Conservation (phyloP, 2,797 vertebrate genomes). For the Varecia variegata region DNA sequence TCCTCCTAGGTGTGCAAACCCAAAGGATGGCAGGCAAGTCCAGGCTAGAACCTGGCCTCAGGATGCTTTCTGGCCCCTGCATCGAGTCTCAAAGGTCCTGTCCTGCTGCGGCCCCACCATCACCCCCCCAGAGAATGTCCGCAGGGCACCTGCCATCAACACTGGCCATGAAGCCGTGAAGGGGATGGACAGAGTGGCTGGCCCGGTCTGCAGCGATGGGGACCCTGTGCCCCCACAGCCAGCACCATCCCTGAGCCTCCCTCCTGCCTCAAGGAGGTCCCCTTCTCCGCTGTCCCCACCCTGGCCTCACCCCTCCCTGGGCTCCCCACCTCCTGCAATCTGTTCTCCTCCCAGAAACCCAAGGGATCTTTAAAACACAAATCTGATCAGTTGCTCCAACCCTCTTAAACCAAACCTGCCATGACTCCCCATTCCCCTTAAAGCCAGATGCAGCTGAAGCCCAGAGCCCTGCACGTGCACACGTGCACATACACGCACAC, state of each 20-base stretch:
- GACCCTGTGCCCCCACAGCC: neutral
- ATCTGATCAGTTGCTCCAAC: neutral
- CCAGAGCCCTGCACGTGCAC: fast-evolving
- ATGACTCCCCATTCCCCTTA: neutral
- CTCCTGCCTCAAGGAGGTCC: neutral
- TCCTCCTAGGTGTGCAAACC: neutral
- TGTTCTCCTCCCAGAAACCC: neutral
- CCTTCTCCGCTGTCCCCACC: neutral
- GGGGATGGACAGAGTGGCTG: neutral
- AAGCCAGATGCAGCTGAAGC: neutral
- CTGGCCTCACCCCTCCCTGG: neutral
- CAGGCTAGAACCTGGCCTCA: neutral
- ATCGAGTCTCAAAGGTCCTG: neutral
- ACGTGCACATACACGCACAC: fast-evolving
- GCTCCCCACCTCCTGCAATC: neutral
- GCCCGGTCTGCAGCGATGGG: fast-evolving
- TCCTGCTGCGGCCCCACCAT: neutral
- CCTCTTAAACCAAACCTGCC: neutral
- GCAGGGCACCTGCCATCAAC: neutral
- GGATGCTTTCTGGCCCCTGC: neutral
- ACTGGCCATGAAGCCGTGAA: fast-evolving
- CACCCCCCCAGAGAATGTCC: neutral
- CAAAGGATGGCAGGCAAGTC: neutral
- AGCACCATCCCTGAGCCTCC: neutral
- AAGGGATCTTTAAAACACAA: neutral